These are phyloP conservation scores for Rhingia rostrata DNA, from an alignment of 2,888 invertebrate genomes.

Conservation along the genomic window DNA sequence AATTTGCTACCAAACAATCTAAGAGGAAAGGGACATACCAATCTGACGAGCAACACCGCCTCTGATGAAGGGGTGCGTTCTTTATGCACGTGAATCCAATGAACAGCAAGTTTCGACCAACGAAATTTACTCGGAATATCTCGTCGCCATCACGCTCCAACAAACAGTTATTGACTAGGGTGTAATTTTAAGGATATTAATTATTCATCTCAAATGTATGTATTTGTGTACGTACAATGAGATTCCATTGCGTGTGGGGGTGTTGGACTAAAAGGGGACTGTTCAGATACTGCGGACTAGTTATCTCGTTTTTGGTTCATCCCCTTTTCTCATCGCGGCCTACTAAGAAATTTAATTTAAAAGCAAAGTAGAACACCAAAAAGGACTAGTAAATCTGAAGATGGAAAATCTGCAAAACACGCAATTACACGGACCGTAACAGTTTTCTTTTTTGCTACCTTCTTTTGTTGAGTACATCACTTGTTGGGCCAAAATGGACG, in stretches of 20 bases:
- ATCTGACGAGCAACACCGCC: slow-evolving; percentile 59
- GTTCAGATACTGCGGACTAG: slow-evolving; percentile 51
- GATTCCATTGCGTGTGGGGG: slow-evolving; percentile 55
- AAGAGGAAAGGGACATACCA: slow-evolving; percentile 48
- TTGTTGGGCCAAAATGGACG: slow-evolving; percentile 62
- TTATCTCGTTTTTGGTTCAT: slow-evolving; percentile 49
- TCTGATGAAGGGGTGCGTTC: slow-evolving; percentile 69
- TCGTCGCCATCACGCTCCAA: slow-evolving; percentile 17
- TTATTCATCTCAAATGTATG: slow-evolving; percentile 70
- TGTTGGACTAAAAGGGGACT: slow-evolving; percentile 58
- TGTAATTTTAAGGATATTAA: slow-evolving; percentile 74
- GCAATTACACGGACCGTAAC: slow-evolving; percentile 73
- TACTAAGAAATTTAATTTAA: slow-evolving; percentile 73
- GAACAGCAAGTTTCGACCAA: slow-evolving; percentile 43
- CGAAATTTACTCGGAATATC: slow-evolving; percentile 22
- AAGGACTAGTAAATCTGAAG: slow-evolving; percentile 61
- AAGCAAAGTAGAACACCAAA: slow-evolving; percentile 53
- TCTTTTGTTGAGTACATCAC: slow-evolving; percentile 61
- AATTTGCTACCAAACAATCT: slow-evolving; percentile 75
- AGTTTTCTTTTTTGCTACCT: slow-evolving; percentile 52
- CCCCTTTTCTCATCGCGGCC: slow-evolving; percentile 39
- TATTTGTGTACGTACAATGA: slow-evolving; percentile 11
- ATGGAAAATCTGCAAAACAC: slow-evolving; percentile 69
- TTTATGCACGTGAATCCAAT: slow-evolving; percentile 61
- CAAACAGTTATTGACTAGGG: slow-evolving; percentile 61